Base-by-base conservation (phyloP, 2,113 vertebrate genomes). In the Oxygymnocypris stewartii region DNA sequence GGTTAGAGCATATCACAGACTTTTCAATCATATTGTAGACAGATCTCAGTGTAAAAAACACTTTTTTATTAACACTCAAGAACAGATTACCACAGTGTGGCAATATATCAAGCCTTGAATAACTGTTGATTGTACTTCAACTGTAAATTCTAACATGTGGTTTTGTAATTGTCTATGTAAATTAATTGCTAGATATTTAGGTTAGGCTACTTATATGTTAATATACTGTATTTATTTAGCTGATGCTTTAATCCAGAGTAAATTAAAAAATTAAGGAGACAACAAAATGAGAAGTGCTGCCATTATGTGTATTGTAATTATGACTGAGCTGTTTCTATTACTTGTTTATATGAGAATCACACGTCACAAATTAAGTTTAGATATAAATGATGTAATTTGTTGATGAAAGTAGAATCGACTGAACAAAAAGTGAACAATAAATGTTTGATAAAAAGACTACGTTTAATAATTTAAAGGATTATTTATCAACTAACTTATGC, bases 1-100 rank as follows among this genome's bases (percentile, higher is more conserved):
- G 51, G 20, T 79, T 65, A 80, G 79, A 63, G 79, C 20, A 23
- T 16, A 25, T 44, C 23, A 37, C 73, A 47, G 77, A 79, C 51
- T 31, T 23, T 37, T 12, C 51, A 37, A 37, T 37, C 5, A 20
- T 42, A n/a, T 4, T 44, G 71, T 31, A 31, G 28, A 31, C 28
- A 31, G 28, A 31, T 31, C 28, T 31, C 28, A 31, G 28, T 31
- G 28, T 31, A 31, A 31, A 31, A 31, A 31, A 31, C 28, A n/a
- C n/a, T n/a, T n/a, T n/a, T n/a, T n/a, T n/a, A n/a, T n/a, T n/a
- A n/a, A n/a, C n/a, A 31, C 28, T 31, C 28, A 31, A 31, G 2
- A 31, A 31, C 44, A 51, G 75, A 20, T 79, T 78, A 20, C 12
- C 18, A 1, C 35, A 40, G 77, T n/a, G 1, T 40, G 51, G 11